These are phyloP conservation scores for Epinephelus coioides DNA, from an alignment of 2,797 vertebrate species.

Conservation along the genomic window DNA sequence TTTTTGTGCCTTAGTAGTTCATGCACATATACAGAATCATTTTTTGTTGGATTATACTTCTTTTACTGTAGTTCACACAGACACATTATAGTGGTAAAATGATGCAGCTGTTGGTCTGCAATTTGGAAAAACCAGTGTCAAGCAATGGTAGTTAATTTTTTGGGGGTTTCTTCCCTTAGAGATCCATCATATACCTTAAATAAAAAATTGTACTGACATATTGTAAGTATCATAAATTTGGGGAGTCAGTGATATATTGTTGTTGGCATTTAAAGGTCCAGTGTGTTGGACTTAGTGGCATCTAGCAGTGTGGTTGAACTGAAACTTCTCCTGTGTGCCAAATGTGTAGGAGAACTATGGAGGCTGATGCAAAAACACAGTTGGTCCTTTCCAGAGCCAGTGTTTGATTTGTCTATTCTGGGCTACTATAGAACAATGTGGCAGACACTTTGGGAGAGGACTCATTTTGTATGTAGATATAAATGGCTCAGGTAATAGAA, in stretches of 20 bases:
- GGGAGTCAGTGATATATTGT: not conserved
- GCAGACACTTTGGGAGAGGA: too few relatives aligned
- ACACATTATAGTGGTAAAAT: not conserved
- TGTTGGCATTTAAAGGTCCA: not conserved
- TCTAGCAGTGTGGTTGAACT: too few relatives aligned
- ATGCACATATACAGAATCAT: not conserved
- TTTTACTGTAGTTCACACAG: not conserved
- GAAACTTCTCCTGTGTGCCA: too few relatives aligned
- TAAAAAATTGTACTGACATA: not conserved
- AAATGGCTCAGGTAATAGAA: too few relatives aligned
- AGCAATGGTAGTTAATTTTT: not conserved
- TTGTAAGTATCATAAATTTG: not conserved
- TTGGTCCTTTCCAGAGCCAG: too few relatives aligned
- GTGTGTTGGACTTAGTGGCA: too few relatives aligned
- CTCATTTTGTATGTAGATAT: too few relatives aligned
- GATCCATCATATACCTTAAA: not conserved
- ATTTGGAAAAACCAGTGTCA: slow-evolving; percentile 10
- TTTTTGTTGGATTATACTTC: not conserved
- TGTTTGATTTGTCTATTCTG: too few relatives aligned
- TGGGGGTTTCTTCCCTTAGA: not conserved
- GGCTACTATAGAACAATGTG: too few relatives aligned
- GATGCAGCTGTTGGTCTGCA: not conserved
- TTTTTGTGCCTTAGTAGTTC: not conserved
- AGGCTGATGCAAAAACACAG: too few relatives aligned
- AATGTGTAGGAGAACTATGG: too few relatives aligned